These are phyloP conservation scores for Tetranychus piercei DNA, from an alignment of 2,888 invertebrate genomes.

Conservation along the genomic window DNA sequence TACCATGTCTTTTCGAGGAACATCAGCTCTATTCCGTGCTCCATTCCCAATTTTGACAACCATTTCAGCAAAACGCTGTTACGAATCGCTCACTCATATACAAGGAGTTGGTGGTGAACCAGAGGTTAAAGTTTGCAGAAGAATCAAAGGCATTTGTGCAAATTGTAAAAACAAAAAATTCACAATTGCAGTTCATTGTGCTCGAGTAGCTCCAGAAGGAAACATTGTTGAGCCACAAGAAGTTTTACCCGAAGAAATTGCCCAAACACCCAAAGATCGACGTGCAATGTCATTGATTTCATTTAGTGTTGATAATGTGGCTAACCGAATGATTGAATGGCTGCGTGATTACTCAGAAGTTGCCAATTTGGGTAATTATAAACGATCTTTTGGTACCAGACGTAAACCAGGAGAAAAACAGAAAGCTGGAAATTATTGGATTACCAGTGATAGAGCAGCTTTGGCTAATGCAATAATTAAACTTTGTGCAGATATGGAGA, in stretches of 20 bases:
- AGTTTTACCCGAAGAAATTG: constrained; percentile 9
- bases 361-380: constrained; percentile 8
- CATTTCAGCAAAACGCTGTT: constrained; percentile 15
- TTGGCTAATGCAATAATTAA: constrained; percentile 39
- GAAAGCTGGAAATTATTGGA: constrained; percentile 5
- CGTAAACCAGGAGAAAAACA: constrained; percentile 5
- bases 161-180: constrained; percentile 22
- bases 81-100: constrained; percentile 11
- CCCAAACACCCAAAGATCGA: constrained; percentile 25
- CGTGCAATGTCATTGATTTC: constrained; percentile 23
- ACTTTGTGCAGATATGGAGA: constrained; percentile 38
- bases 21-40: constrained; percentile 46
- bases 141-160: constrained; percentile 17
- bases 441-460: constrained; percentile 31
- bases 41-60: constrained; percentile 32
- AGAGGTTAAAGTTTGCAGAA: background rate
- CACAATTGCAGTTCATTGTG: constrained; percentile 40
- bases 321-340: constrained; percentile 34
- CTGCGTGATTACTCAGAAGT: constrained; percentile 6
- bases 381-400: background rate
- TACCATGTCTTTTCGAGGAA: constrained; percentile 47
- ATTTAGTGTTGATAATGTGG: constrained; percentile 9
- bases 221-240: constrained; percentile 33
- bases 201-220: constrained; percentile 41
- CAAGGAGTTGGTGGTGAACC: background rate